A percentile compares a stretch with the other conserved stretches of the same genome.
Conservation (phyloP, 2,113 vertebrate genomes). For the Erinaceus europaeus region DNA sequence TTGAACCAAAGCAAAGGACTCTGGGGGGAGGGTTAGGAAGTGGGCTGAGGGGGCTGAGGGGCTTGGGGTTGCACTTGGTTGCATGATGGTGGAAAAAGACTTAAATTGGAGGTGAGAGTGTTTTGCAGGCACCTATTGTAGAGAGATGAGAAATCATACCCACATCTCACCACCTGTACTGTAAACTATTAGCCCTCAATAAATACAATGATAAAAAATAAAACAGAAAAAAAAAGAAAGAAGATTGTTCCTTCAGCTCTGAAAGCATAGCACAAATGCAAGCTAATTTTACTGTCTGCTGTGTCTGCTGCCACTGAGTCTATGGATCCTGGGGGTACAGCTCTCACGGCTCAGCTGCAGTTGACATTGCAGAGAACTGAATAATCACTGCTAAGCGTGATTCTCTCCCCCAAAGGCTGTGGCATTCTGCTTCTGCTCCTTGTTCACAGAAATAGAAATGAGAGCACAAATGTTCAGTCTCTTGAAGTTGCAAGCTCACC, state of each 20-base stretch:
- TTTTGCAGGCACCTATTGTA: too few relatives aligned
- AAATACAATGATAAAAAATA: too few relatives aligned
- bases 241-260: background rate
- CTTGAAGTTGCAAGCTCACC: background rate
- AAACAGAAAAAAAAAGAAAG: too few relatives aligned
- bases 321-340: background rate
- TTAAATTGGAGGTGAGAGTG: too few relatives aligned
- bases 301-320: background rate
- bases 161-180: too few relatives aligned
- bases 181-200: too few relatives aligned
- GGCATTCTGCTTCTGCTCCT: background rate
- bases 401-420: background rate
- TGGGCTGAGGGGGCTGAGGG: too few relatives aligned
- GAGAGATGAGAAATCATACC: too few relatives aligned
- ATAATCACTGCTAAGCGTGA: background rate
- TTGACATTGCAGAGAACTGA: constrained; percentile 8
- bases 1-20: too few relatives aligned
- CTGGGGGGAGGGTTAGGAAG: too few relatives aligned
- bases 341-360: background rate
- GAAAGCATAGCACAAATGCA: background rate
- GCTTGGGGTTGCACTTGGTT: too few relatives aligned
- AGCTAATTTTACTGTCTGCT: background rate
- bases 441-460: background rate
- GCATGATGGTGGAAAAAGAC: too few relatives aligned
- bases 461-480: background rate